phyloP scores from a whole-genome alignment of 2,888 invertebrate species.

The Thereva nobilitata region DNA sequence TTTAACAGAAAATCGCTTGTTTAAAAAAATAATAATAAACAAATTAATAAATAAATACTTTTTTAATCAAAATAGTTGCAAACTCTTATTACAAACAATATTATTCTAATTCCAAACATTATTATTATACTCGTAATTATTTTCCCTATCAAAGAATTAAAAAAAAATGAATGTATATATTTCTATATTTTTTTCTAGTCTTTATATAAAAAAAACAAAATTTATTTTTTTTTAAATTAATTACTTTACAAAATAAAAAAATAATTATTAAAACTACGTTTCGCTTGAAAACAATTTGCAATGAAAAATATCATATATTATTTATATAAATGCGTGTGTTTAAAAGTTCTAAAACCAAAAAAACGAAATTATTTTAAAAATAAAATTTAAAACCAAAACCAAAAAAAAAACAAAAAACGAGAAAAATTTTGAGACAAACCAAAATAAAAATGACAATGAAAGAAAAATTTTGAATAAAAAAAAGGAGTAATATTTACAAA shows the following conservation, averaged over 20 bases:
- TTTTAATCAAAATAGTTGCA: too few relatives aligned
- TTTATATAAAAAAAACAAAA: slow-evolving; percentile 21
- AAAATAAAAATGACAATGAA: neutral
- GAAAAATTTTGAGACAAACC: neutral
- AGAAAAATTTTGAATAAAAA: neutral
- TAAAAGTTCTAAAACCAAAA: neutral
- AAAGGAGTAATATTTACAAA: slow-evolving; percentile 20
- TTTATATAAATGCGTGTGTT: slow-evolving; percentile 20
- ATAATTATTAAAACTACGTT: slow-evolving; percentile 32
- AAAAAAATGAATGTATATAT: slow-evolving; percentile 31
- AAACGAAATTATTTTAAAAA: neutral
- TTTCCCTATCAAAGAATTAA: neutral
- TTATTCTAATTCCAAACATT: too few relatives aligned
- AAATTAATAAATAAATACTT: too few relatives aligned
- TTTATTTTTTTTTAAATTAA: slow-evolving; percentile 21
- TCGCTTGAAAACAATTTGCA: slow-evolving; percentile 49
- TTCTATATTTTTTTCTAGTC: slow-evolving; percentile 24
- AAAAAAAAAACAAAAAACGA: slow-evolving; percentile 2
- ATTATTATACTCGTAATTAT: too few relatives aligned
- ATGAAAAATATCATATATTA: slow-evolving; percentile 43
- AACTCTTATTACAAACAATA: too few relatives aligned
- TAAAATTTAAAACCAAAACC: neutral
- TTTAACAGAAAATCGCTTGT: neutral
- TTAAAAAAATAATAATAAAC: too few relatives aligned
- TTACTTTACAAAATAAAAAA: slow-evolving; percentile 16